A percentile compares a stretch with the other conserved stretches of the same genome.
Conservation (phyloP, 2,888 invertebrate species). For the Epicampocera succincta region DNA sequence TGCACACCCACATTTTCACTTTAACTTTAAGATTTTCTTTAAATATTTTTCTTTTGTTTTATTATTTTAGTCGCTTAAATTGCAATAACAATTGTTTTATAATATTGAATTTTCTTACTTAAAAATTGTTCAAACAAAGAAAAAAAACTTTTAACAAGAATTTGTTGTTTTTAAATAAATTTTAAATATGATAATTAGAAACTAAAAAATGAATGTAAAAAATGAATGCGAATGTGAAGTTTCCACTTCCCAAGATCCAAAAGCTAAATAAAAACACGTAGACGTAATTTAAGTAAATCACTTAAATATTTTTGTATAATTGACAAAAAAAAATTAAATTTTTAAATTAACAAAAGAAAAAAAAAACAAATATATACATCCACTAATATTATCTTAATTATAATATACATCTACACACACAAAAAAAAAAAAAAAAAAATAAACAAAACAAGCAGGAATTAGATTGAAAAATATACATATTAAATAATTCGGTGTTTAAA, state of each 20-base stretch:
- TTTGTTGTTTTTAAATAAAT: constrained; percentile 61
- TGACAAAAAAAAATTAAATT: constrained; percentile 34
- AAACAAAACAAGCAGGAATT: constrained; percentile 14
- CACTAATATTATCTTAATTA: constrained; percentile 49
- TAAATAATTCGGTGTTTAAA: constrained; percentile 48
- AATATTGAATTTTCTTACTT: constrained; percentile 14
- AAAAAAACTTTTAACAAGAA: constrained; percentile 13
- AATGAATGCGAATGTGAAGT: constrained; percentile 7
- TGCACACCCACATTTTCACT: not conserved
- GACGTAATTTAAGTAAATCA: constrained; percentile 56
- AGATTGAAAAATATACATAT: constrained; percentile 30
- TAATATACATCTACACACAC: too few species aligned
- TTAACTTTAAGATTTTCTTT: constrained; percentile 3
- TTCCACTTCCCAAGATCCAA: constrained; percentile 10
- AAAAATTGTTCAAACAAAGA: constrained; percentile 37
- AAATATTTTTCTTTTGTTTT: constrained; percentile 9
- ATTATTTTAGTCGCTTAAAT: constrained; percentile 39
- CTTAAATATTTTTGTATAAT: constrained; percentile 66
- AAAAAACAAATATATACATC: constrained; percentile 23
- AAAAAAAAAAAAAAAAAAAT: constrained; percentile 14
- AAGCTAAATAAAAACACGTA: not conserved
- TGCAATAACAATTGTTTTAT: constrained; percentile 45
- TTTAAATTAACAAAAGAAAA: constrained; percentile 37
- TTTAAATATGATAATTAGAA: constrained; percentile 37
- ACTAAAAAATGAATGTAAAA: constrained; percentile 1